Evolutionary conservation across 2,797 vertebrate genomes (phyloP).

Genomic region (Anguilla anguilla): DNA sequence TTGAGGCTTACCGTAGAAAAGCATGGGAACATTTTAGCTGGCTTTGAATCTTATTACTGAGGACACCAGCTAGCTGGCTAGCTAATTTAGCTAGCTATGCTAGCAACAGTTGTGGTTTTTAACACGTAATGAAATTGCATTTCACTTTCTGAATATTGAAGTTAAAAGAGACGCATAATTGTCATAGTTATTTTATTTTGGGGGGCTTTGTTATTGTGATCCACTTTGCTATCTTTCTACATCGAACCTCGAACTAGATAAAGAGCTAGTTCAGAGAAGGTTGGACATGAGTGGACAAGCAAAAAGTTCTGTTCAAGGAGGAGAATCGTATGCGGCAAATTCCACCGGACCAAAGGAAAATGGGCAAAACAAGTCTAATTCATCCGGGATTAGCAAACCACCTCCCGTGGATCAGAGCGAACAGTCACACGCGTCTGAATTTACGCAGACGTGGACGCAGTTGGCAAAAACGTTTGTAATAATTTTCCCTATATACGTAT

Average conservation of each 20-base stretch:
- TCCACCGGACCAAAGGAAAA: slow-evolving; percentile 59
- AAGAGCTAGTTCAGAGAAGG: not conserved
- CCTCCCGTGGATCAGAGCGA: slow-evolving; percentile 47
- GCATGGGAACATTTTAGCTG: slow-evolving; percentile 22
- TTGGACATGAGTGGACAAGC: slow-evolving; percentile 62
- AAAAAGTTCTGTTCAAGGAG: slow-evolving; percentile 64
- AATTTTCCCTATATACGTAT: slow-evolving; percentile 89
- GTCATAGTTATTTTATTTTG: not conserved
- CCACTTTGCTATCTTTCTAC: not conserved
- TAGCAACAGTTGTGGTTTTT: not conserved
- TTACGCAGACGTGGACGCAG: slow-evolving; percentile 81
- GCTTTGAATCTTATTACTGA: slow-evolving; percentile 5
- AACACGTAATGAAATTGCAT: not conserved
- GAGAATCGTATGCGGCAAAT: slow-evolving; percentile 49
- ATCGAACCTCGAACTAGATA: slow-evolving; percentile 4
- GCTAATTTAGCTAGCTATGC: not conserved
- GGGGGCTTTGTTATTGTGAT: not conserved
- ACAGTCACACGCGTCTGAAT: slow-evolving; percentile 65
- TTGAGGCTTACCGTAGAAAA: not conserved
- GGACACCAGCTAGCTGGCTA: slow-evolving; percentile 33
- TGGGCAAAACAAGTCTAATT: slow-evolving; percentile 52
- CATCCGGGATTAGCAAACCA: slow-evolving; percentile 48
- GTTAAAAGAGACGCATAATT: not conserved
- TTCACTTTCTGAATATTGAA: not conserved
- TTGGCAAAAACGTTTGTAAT: slow-evolving; percentile 88